Evolutionary conservation across 2,888 invertebrate genomes (phyloP).

Genomic region (Pasiphila rectangulata): DNA sequence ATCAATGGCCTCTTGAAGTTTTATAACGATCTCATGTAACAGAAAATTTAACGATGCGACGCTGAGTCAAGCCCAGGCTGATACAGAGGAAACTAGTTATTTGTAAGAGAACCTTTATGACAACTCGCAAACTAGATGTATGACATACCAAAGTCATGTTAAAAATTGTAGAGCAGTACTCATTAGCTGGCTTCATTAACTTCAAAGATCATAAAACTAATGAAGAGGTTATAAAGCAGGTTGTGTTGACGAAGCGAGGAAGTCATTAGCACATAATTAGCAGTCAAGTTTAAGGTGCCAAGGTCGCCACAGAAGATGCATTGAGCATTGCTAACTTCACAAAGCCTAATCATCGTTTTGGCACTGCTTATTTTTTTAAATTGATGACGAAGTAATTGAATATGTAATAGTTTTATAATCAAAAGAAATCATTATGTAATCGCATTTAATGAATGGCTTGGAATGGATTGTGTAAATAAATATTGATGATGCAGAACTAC

Average conservation of each 20-base stretch:
- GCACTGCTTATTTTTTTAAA: neutral
- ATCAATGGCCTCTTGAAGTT: no score
- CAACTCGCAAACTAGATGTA: no score
- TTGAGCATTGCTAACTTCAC: no score
- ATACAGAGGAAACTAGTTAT: no score
- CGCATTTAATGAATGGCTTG: constrained; percentile 17
- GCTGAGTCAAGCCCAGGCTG: no score
- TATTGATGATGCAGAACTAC: constrained; percentile 13
- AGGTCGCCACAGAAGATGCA: no score
- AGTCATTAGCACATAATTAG: constrained; percentile 13
- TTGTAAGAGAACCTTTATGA: no score
- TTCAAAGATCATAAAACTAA: constrained; percentile 7
- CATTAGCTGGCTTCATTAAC: no score
- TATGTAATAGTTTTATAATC: constrained; percentile 4
- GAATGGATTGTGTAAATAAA: constrained; percentile 8
- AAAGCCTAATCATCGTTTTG: neutral
- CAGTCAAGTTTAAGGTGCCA: constrained; percentile 19
- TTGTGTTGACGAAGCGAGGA: constrained; percentile 11
- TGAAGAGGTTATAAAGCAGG: constrained; percentile 14
- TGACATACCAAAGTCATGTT: no score
- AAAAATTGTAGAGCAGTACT: no score
- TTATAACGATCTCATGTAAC: no score
- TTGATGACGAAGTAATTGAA: constrained; percentile 2
- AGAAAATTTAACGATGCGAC: no score
- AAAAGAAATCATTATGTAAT: constrained; percentile 7